Conservation (phyloP, 2,888 invertebrate species). For the Hydropsyche betteni region DNA sequence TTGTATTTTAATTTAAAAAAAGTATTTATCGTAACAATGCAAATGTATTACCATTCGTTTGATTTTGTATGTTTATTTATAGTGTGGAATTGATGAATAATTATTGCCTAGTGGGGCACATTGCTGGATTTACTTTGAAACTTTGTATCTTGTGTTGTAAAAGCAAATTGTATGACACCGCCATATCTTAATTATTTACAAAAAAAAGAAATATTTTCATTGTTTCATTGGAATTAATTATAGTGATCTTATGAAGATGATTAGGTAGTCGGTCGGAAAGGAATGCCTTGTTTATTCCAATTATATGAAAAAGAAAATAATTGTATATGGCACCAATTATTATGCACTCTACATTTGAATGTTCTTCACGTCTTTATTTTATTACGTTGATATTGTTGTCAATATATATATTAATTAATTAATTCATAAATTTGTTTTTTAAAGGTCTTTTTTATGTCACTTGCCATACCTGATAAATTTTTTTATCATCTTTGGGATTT, state of each 20-base stretch:
- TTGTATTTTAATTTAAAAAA: neutral
- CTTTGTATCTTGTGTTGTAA: too few relatives aligned
- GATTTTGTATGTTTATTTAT: too few relatives aligned
- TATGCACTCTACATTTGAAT: neutral
- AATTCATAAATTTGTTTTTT: too few relatives aligned
- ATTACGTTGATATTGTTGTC: neutral
- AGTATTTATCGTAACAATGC: neutral
- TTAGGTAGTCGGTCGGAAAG: slow-evolving; percentile 37
- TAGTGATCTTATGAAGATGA: slow-evolving; percentile 41
- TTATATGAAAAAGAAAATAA: neutral
- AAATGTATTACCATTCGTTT: too few relatives aligned
- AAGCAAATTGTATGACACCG: slow-evolving; percentile 33
- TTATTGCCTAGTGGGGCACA: too few relatives aligned
- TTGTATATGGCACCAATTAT: slow-evolving; percentile 3
- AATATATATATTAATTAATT: too few relatives aligned
- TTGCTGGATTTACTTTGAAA: too few relatives aligned
- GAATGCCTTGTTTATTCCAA: slow-evolving; percentile 23
- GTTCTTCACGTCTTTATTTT: neutral
- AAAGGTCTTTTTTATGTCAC: too few relatives aligned
- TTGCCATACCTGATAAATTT: neutral
- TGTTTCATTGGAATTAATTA: slow-evolving; percentile 21
- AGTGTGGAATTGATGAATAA: too few relatives aligned
- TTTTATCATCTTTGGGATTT: neutral
- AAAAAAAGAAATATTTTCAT: slow-evolving; percentile 2
- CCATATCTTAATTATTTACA: slow-evolving; percentile 29